Evolutionary conservation across 2,113 vertebrate genomes (phyloP), one percentile per base, ranked within the genome.

Genomic region (Rhipidura dahli): DNA sequence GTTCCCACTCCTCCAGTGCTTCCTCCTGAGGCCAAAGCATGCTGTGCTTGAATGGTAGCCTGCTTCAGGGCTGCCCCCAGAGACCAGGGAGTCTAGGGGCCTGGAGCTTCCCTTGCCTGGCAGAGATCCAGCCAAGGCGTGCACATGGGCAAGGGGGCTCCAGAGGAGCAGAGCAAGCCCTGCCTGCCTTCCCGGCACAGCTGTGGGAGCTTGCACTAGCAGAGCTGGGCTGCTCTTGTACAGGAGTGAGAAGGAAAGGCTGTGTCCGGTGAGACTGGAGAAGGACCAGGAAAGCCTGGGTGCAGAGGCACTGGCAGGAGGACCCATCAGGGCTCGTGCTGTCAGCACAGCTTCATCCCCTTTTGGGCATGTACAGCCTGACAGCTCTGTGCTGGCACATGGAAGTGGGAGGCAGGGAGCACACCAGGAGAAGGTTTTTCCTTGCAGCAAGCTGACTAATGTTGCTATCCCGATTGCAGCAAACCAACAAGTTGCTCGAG

Each of bases 21-120:
- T 49, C 10, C 21, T 72, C 11, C 26, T 24, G 15, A 21, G 16
- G 24, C 24, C 35, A 37, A 42, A 64, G 11, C 0, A 0, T 18
- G 15, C 28, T n/a, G 54, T 31, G 33, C 19, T 60, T 60, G 57
- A 54, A 35, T 19, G 6, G 26, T 20, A 78, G 15, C 28, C n/a
- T n/a, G 15, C n/a, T 70, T 69, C n/a, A 63, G 24, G 20, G 9
- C 30, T 54, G 11, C 4, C 5, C 14, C 5, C 35, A 35, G 21
- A 40, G 42, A 31, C 26, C 2, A 11, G 26, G 26, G 30, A 17
- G 6, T 9, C 57, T 35, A 30, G 27, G 20, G 10, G 3, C 4
- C 57, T 49, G 35, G 23, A 49, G 7, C 6, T 40, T 63, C 42
- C 49, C 11, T 71, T 40, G 35, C 21, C 6, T 42, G 21, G 42